Evolutionary conservation across 2,797 vertebrate genomes (phyloP).

Genomic region (Eurystomus glaucurus): DNA sequence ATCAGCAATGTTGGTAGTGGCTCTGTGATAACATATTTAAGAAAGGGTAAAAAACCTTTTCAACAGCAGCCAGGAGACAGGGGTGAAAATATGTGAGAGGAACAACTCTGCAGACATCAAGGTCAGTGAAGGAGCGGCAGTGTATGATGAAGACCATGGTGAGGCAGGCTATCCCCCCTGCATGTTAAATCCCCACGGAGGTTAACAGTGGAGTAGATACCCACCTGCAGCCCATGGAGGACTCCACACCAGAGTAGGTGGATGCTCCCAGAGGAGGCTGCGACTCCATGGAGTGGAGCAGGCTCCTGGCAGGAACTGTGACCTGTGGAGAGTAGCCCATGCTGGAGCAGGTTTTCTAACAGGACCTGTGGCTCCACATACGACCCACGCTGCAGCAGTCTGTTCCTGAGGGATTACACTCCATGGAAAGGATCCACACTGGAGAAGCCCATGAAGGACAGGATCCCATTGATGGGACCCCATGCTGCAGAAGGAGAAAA

Average conservation of each 20-base stretch:
- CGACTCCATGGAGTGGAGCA: neutral
- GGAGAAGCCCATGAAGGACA: neutral
- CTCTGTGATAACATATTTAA: neutral
- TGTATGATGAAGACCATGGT: neutral
- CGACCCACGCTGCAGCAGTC: neutral
- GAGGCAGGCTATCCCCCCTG: neutral
- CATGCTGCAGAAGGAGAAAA: neutral
- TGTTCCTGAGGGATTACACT: neutral
- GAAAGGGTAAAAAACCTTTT: neutral
- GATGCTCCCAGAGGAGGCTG: neutral
- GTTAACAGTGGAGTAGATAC: rapidly evolving
- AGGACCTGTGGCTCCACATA: neutral
- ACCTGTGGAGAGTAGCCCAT: neutral
- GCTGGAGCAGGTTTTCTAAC: neutral
- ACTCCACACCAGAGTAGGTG: rapidly evolving
- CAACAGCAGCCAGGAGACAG: neutral
- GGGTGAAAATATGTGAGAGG: neutral
- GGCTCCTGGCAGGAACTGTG: neutral
- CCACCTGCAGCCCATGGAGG: neutral
- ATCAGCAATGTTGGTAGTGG: neutral
- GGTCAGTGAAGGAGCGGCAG: neutral
- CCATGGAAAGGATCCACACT: neutral
- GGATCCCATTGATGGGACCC: neutral
- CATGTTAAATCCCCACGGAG: neutral
- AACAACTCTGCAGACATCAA: neutral